Conservation (phyloP, 2,113 vertebrate genomes). For the Ciconia maguari region DNA sequence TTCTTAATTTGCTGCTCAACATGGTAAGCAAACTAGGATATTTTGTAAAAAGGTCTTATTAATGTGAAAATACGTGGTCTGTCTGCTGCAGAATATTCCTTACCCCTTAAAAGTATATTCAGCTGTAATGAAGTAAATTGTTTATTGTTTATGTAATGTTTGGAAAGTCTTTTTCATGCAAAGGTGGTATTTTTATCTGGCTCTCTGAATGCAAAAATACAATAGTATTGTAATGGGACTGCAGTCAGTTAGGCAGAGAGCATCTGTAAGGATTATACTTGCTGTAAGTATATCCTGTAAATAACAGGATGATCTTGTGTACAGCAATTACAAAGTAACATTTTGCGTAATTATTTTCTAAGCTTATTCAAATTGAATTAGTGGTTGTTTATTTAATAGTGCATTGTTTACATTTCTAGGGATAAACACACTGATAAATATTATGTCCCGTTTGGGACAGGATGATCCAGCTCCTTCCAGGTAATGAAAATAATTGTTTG, state of each 20-base stretch:
- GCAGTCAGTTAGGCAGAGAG: neutral
- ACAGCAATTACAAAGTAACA: neutral
- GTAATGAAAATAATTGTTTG: constrained; percentile 69
- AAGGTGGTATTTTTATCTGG: neutral
- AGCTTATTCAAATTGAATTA: neutral
- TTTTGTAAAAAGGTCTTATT: neutral
- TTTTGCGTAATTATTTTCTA: constrained; percentile 12
- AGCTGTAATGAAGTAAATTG: neutral
- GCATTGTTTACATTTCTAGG: constrained; percentile 75
- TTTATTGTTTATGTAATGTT: neutral
- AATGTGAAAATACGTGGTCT: neutral
- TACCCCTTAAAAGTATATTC: neutral
- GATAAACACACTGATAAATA: constrained; percentile 99
- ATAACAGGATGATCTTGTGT: neutral
- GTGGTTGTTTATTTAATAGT: constrained; percentile 17
- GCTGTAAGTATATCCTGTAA: neutral
- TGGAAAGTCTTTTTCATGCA: neutral
- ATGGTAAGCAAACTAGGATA: neutral
- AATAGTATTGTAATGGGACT: neutral
- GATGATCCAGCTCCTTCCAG: constrained; percentile 98
- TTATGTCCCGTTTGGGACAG: constrained; percentile 99
- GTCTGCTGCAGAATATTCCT: neutral
- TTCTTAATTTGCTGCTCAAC: neutral
- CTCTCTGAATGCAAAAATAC: neutral
- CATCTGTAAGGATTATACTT: neutral